These are phyloP conservation scores for Caenorhabditis plicata DNA, from an alignment of 2,888 invertebrate species.

Conservation along the genomic window DNA sequence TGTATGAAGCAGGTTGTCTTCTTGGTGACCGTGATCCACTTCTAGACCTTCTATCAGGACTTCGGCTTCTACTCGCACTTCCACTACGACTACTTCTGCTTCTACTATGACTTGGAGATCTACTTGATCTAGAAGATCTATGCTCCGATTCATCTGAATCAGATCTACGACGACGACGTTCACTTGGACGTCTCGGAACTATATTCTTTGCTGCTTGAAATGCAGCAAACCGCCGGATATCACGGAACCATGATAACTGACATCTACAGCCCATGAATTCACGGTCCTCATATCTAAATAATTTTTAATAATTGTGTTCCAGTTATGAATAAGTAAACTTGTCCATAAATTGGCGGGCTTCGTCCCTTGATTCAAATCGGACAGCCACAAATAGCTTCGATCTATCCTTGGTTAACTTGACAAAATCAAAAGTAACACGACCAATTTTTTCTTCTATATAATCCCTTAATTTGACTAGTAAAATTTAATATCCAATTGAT, in stretches of 20 bases:
- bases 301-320: neutral
- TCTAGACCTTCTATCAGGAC: neutral
- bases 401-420: constrained; percentile 55
- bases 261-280: constrained; percentile 52
- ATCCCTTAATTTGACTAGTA: constrained; percentile 46
- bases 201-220: constrained; percentile 17
- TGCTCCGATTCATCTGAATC: constrained; percentile 9
- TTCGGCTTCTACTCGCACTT: neutral
- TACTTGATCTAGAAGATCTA: neutral
- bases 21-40: neutral
- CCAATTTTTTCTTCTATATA: constrained; percentile 62
- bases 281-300: constrained; percentile 50
- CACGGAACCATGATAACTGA: constrained; percentile 60
- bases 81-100: neutral
- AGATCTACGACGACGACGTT: constrained; percentile 20
- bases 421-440: constrained; percentile 60
- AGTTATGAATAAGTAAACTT: too few species aligned
- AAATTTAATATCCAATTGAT: too few species aligned
- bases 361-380: constrained; percentile 57
- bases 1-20: too few species aligned
- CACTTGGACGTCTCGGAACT: constrained; percentile 3
- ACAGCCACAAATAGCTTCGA: constrained; percentile 57
- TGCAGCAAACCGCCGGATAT: constrained; percentile 54
- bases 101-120: neutral
- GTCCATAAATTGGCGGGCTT: constrained; percentile 54